Base-by-base conservation (phyloP, 2,797 vertebrate species). In the Hypotaenidia okinawae region DNA sequence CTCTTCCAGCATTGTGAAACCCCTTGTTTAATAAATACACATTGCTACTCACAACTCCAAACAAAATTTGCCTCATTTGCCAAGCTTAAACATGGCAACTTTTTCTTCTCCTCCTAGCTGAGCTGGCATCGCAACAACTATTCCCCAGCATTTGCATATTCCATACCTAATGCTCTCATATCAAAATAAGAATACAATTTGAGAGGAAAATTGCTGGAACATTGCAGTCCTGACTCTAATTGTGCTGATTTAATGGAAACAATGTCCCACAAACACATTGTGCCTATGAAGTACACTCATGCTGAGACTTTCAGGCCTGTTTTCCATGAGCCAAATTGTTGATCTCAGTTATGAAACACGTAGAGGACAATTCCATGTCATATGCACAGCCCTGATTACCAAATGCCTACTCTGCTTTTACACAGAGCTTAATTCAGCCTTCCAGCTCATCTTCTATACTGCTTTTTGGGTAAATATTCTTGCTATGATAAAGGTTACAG, bases 321-420 rank as follows among this genome's bases (percentile, higher is more conserved):
- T 84, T 82, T 79, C 28, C 35, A 7, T 39, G 21, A 63, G 19
- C 41, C 55, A 54, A 19, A 73, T 52, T 11, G 22, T 62, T 89
- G 18, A 37, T 64, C 15, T 76, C 45, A 27, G n/a, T 67, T 75
- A 59, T 2, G 37, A 63, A 86, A 84, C 8, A 19, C 4, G 6
- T 15, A 32, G 5, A 8, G 41, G n/a, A 57, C 21, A 54, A 28
- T 81, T 89, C 55, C 37, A 23, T 16, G 16, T 2, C 0, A 1
- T n/a, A 54, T 11, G 18, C 33, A 39, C 35, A 82, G 11, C 61
- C 24, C 61, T 73, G 32, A 45, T 64, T 32, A 64, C 41, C 19
- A 81, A 57, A 45, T 7, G 33, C 6, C 17, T 10, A 45, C 3
- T 0, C 11, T 68, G 27, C 8, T 75, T 90, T 78, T 47, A 11